These are phyloP conservation scores for Stegostoma tigrinum DNA, from an alignment of 2,113 vertebrate species.

Conservation along the genomic window DNA sequence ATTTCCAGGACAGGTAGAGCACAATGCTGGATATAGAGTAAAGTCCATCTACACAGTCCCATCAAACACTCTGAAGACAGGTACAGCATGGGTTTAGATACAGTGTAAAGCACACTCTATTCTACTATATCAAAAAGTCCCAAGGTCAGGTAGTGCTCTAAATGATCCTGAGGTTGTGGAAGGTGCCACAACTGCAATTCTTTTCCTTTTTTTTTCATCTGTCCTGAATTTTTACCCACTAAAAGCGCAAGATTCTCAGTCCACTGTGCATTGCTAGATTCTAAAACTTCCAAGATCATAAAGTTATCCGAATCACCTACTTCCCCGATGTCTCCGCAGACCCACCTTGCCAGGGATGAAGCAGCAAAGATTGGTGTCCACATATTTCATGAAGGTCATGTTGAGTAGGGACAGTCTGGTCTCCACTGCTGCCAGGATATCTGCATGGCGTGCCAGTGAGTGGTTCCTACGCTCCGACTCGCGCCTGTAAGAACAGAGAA, in stretches of 20 bases:
- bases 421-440: slow-evolving; percentile 94
- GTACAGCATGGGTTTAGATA: too few species aligned
- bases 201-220: not conserved
- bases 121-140: too few species aligned
- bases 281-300: not conserved
- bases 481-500: slow-evolving; percentile 57
- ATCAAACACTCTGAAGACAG: too few species aligned
- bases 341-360: slow-evolving; percentile 98
- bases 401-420: slow-evolving; percentile 90
- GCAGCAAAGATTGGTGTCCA: slow-evolving; percentile 97
- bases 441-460: slow-evolving; percentile 90
- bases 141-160: too few species aligned
- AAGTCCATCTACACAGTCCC: not conserved
- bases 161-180: not conserved
- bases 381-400: slow-evolving; percentile 99
- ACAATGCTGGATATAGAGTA: not conserved
- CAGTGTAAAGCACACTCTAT: too few species aligned
- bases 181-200: not conserved
- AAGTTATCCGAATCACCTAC: not conserved
- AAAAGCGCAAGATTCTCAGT: not conserved
- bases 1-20: not conserved
- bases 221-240: not conserved
- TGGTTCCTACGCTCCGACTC: slow-evolving; percentile 96
- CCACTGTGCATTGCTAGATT: not conserved
- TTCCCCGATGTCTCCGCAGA: not conserved